Base-by-base conservation (phyloP, 2,113 vertebrate genomes). In the Hyaena hyaena region DNA sequence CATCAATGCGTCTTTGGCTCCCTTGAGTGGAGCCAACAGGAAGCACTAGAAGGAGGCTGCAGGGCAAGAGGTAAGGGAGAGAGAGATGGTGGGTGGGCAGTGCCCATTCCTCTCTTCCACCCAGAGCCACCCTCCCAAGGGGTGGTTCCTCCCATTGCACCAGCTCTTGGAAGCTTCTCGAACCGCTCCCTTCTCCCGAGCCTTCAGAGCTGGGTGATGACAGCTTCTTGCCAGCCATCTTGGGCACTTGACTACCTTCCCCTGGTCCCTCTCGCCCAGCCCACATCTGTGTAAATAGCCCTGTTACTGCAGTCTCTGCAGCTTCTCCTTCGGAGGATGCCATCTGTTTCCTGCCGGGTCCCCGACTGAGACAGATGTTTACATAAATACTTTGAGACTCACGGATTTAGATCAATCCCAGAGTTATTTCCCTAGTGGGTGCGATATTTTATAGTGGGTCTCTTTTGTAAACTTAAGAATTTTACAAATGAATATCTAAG, bases 341-440 rank as follows among this genome's bases (percentile, higher is more conserved):
- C 98, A 96, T 97, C 98, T 98, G 97, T 96, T 97, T 97, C 97
- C 95, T 96, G 95, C 90, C 3, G 2, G 88, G 97, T 84, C 95
- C 79, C 73, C 73, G 90, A 21, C 93, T 43, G 93, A 98, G 97
- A 97, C 97, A 98, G 97, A 98, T 98, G 98, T 97, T 98, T 96
- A 98, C 94, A 97, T 96, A 97, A 98, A 97, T 96, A 97, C 95
- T 98, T 90, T 94, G 97, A 97, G 98, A 98, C 97, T 81, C 93
- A 86, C 61, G 85, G 98, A 98, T 98, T 98, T 97, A 97, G 88
- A 97, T 96, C 98, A 97, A 97, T 97, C 97, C 90, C 95, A 77
- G 96, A 93, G 93, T 98, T 97, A 98, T 98, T 98, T 98, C 97
- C 98, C 98, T 39, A 8, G 97, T 88, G 97, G 92, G 88, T 93